Evolutionary conservation across 2,888 invertebrate species (phyloP).

Genomic region (Tanytarsus gracilentus): DNA sequence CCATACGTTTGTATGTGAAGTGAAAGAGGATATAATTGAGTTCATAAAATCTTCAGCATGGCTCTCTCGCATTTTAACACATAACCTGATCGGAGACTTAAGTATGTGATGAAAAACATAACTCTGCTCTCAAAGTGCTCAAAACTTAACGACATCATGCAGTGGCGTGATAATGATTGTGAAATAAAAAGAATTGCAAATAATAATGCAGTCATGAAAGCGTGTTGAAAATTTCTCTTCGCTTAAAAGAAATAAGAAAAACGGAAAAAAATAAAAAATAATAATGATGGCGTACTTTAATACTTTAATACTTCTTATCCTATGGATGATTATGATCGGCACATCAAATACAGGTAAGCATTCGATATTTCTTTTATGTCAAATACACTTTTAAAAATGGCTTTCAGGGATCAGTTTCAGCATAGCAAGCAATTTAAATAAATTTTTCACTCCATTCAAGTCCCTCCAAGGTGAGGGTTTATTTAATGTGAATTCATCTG

Average conservation of each 20-base stretch:
- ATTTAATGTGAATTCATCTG: too few relatives aligned
- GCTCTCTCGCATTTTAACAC: not conserved
- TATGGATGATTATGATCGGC: slow-evolving; percentile 30
- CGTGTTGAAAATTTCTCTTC: not conserved
- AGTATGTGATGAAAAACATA: slow-evolving; percentile 17
- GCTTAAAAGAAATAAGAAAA: slow-evolving; percentile 1
- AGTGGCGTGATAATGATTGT: not conserved
- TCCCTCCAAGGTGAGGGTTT: too few relatives aligned
- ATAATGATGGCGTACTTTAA: slow-evolving; percentile 21
- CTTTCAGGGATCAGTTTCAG: too few relatives aligned
- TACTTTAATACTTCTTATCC: slow-evolving; percentile 29
- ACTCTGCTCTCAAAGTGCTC: slow-evolving; percentile 8
- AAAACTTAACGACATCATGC: slow-evolving; percentile 11
- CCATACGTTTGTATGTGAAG: not conserved
- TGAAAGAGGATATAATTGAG: slow-evolving; percentile 14
- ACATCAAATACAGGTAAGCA: slow-evolving; percentile 30
- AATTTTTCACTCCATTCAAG: too few relatives aligned
- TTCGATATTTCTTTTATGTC: too few relatives aligned
- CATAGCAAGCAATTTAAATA: too few relatives aligned
- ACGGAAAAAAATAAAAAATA: not conserved
- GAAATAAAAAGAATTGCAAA: not conserved
- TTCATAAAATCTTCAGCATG: slow-evolving; percentile 18
- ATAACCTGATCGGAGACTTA: not conserved
- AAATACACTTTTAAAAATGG: too few relatives aligned
- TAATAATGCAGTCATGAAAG: not conserved